Conservation (phyloP, 2,797 vertebrate species). For the Sebastes taczanowskii region DNA sequence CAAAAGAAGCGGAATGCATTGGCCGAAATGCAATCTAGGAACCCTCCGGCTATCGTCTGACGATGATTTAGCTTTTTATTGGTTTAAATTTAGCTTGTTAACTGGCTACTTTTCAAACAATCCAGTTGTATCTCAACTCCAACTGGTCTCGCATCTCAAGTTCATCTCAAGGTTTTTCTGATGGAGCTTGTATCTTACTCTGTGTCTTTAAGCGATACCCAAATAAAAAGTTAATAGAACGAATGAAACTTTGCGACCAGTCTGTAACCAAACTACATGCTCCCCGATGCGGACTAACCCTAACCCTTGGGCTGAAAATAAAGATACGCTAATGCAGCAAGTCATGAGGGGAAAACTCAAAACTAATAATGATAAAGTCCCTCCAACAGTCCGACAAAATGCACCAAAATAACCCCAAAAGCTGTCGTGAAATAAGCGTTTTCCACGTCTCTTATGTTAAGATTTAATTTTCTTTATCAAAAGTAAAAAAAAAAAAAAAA, state of each 20-base stretch:
- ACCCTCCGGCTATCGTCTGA: no score
- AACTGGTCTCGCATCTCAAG: no score
- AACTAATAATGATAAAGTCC: not conserved
- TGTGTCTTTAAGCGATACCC: not conserved
- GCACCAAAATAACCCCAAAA: not conserved
- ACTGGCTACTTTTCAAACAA: no score
- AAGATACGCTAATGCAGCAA: not conserved
- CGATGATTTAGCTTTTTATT: no score
- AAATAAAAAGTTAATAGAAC: not conserved
- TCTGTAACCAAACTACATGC: not conserved
- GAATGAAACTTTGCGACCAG: not conserved
- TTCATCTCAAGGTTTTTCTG: not conserved
- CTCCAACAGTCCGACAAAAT: not conserved
- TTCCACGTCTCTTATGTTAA: not conserved
- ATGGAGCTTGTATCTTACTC: not conserved
- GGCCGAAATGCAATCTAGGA: no score
- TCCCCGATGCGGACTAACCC: not conserved
- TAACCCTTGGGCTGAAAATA: not conserved
- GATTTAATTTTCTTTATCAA: not conserved
- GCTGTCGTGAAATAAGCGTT: not conserved
- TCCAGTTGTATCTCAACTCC: no score
- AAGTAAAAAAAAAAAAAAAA: not conserved
- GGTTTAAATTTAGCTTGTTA: no score
- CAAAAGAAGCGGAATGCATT: no score
- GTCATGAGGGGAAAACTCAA: not conserved